Conservation (phyloP, 1,140 invertebrate species). For the Trichonephila inaurata region DNA sequence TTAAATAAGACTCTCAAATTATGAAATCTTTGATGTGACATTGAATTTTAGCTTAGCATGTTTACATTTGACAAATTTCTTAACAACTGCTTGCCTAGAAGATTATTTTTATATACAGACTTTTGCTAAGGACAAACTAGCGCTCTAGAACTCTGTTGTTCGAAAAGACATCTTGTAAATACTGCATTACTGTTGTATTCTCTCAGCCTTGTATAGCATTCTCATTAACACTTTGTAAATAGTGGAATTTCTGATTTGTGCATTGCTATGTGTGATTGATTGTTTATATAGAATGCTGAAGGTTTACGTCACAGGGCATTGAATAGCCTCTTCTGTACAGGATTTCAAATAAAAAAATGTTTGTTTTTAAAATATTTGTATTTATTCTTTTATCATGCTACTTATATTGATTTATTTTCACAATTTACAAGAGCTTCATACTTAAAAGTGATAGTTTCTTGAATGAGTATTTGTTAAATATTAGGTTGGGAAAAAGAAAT, state of each 20-base stretch:
- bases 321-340: slow-evolving; percentile 75
- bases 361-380: slow-evolving; percentile 71
- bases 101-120: slow-evolving; percentile 43
- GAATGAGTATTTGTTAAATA: too few species aligned
- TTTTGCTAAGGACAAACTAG: slow-evolving; percentile 47
- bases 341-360: slow-evolving; percentile 72
- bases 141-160: slow-evolving; percentile 39
- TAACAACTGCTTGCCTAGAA: slow-evolving; percentile 61
- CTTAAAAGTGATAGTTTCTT: too few species aligned
- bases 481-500: too few species aligned
- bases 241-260: slow-evolving; percentile 64
- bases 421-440: too few species aligned
- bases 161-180: slow-evolving; percentile 74
- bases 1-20: neutral
- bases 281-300: slow-evolving; percentile 76
- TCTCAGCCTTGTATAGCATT: slow-evolving; percentile 74
- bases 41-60: slow-evolving; percentile 37
- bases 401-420: too few species aligned
- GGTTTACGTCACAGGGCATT: slow-evolving; percentile 74
- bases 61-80: slow-evolving; percentile 55
- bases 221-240: slow-evolving; percentile 74
- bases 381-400: too few species aligned
- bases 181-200: slow-evolving; percentile 73
- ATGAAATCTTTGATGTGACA: neutral
- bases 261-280: slow-evolving; percentile 74